Percentiles rank a stretch among this genome's conserved stretches.
Evolutionary conservation across 1,140 invertebrate genomes (phyloP).

Genomic region (Meloidogyne chitwoodi): DNA sequence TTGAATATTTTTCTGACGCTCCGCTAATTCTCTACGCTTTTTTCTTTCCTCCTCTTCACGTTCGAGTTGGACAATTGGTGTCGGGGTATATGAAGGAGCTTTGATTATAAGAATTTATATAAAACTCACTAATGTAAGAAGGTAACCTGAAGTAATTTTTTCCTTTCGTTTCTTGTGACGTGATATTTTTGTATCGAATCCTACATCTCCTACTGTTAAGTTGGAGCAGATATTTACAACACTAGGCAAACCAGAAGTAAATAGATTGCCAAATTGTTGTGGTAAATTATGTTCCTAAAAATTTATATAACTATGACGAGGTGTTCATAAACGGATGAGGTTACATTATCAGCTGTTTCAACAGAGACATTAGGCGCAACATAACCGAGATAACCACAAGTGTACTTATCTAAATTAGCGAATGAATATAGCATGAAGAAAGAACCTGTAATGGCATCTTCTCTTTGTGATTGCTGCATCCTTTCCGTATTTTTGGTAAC

Average conservation of each 20-base stretch:
- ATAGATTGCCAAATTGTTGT: not conserved
- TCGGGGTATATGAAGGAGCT: conserved; percentile 13
- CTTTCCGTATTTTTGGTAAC: not conserved
- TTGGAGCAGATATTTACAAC: not conserved
- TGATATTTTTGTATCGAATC: not conserved
- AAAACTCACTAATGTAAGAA: not conserved
- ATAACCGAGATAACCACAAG: not conserved
- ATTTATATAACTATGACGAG: not conserved
- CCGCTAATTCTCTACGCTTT: conserved; percentile 3
- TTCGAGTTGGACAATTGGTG: conserved; percentile 17
- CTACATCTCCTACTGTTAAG: not conserved
- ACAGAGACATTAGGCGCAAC: not conserved
- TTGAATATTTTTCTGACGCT: not conserved
- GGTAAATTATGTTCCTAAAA: too few relatives aligned
- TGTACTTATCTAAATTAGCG: not conserved
- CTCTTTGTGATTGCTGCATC: not conserved
- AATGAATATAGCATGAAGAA: not conserved
- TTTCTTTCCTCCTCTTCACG: conserved; percentile 13
- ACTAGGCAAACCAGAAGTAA: not conserved
- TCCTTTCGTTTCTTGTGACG: not conserved
- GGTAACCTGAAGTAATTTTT: not conserved
- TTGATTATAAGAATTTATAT: not conserved
- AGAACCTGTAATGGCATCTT: not conserved
- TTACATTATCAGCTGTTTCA: not conserved
- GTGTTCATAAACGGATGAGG: not conserved